Percentiles rank a stretch among this genome's conserved stretches.
These are phyloP conservation scores for Thryonomys swinderianus DNA, from an alignment of 2,113 vertebrate species.

Conservation along the genomic window DNA sequence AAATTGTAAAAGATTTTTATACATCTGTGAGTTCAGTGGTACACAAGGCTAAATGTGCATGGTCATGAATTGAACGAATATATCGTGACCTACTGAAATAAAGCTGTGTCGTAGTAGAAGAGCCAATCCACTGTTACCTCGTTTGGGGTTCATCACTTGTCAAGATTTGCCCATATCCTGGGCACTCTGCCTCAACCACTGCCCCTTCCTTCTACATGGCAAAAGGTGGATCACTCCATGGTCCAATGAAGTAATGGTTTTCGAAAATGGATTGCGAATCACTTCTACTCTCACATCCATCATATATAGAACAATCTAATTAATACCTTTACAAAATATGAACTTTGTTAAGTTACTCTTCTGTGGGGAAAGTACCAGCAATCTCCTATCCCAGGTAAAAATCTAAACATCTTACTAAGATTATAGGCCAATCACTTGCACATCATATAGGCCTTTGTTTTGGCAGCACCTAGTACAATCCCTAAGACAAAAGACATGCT, in stretches of 20 bases:
- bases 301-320: neutral
- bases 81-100: neutral
- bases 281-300: neutral
- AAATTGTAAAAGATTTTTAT: neutral
- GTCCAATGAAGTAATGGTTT: neutral
- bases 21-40: neutral
- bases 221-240: neutral
- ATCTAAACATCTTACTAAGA: neutral
- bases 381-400: no score
- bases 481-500: neutral
- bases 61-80: no score
- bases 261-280: neutral
- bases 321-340: neutral
- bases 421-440: neutral
- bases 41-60: neutral
- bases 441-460: neutral
- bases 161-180: neutral
- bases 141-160: neutral
- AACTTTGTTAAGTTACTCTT: neutral
- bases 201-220: neutral
- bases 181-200: neutral
- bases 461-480: neutral
- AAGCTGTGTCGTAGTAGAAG: neutral
- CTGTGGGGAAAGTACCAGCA: neutral
- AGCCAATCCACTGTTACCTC: neutral